phyloP scores from a whole-genome alignment of 2,113 vertebrate genomes.

The Gyps fulvus region DNA sequence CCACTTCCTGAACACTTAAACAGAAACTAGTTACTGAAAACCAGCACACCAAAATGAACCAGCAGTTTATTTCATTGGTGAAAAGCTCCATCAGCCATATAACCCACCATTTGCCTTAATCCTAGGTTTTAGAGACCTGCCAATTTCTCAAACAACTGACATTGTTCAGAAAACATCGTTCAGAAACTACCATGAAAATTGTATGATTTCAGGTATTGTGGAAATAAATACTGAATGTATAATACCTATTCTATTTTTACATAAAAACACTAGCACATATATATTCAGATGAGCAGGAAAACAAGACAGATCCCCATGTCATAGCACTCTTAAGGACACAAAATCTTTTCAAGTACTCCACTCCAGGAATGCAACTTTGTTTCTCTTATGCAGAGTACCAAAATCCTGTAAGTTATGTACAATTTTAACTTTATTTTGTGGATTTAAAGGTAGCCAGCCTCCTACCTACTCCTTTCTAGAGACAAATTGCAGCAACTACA shows the following conservation, averaged over 20 bases:
- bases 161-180: not conserved
- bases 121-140: not conserved
- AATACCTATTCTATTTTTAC: not conserved
- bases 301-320: not conserved
- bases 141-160: not conserved
- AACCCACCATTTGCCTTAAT: not conserved
- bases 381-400: not conserved
- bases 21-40: not conserved
- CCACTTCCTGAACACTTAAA: not conserved
- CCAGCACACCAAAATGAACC: not conserved
- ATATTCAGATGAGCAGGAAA: not conserved
- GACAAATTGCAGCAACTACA: not conserved
- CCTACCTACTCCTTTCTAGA: not conserved
- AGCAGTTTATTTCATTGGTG: not conserved
- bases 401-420: fast-evolving
- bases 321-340: not conserved
- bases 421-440: not conserved
- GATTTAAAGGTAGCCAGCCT: not conserved
- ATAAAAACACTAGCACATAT: not conserved
- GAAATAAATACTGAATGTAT: not conserved
- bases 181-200: not conserved
- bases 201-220: not conserved
- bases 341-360: not conserved
- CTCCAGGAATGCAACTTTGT: fast-evolving
- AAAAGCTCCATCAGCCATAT: not conserved